A percentile compares a stretch with the other conserved stretches of the same genome.
Evolutionary conservation across 2,797 vertebrate species (phyloP).

Genomic region (Gadopsis bispinosus): DNA sequence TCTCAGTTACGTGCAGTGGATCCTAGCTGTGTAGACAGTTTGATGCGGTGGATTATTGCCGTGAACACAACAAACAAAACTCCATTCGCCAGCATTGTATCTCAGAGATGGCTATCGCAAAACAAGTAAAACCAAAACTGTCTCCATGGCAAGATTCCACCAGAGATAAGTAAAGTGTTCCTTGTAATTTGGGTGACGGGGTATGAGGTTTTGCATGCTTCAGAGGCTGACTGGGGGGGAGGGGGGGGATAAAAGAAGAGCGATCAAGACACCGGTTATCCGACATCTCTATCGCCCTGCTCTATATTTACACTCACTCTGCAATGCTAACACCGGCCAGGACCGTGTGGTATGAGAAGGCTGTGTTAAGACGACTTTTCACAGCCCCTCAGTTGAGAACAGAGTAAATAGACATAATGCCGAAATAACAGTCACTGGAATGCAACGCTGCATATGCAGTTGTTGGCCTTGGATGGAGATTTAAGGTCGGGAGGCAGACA

Average conservation of each 20-base stretch:
- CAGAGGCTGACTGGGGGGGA: neutral
- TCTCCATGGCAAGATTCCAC: neutral
- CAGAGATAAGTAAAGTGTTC: neutral
- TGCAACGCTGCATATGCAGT: constrained; percentile 74
- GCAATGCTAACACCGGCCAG: constrained; percentile 63
- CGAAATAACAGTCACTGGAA: constrained; percentile 83
- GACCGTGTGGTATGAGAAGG: constrained; percentile 70
- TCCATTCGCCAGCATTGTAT: neutral
- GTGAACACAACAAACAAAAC: neutral
- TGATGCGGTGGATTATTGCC: neutral
- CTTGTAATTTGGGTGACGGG: neutral
- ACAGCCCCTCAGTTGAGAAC: constrained; percentile 75
- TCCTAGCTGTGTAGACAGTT: neutral
- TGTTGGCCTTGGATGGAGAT: constrained; percentile 82
- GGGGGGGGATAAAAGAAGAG: constrained; percentile 7
- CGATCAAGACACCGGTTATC: constrained; percentile 37
- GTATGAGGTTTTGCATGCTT: neutral
- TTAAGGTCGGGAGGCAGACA: constrained; percentile 78
- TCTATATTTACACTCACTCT: constrained; percentile 64
- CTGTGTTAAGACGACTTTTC: constrained; percentile 81
- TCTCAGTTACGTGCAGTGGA: neutral
- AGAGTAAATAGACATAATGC: constrained; percentile 84
- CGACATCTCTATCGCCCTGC: constrained; percentile 38
- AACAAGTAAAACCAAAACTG: neutral
- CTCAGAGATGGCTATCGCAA: neutral